Evolutionary conservation across 2,888 invertebrate species (phyloP), one percentile per base, ranked within the genome.

Genomic region (Tortricodes alternella): DNA sequence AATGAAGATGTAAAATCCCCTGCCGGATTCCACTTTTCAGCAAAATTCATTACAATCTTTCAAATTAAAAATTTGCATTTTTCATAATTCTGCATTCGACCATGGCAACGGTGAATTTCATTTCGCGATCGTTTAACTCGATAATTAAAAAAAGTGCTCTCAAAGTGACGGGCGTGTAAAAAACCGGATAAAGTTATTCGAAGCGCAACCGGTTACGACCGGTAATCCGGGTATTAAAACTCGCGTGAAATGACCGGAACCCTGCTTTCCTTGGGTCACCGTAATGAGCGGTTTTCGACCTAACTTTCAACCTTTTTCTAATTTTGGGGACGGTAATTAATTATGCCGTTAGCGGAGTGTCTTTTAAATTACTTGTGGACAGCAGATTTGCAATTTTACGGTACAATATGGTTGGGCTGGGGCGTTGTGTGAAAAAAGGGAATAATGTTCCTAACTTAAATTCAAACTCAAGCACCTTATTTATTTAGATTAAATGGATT

Each of bases 211-310:
- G 50, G 49, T 44, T 29, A 48, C 53, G 27, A 35, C 27, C 55
- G 41, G 56, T 56, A 50, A 56, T 56, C 56, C 56, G 56, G 56
- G 37, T 24, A 29, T 34, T 43, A 55, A 50, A 44, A 37, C 37
- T 56, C 50, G 50, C 56, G 56, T 56, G 50, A 56, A 56, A 56
- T 50, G 56, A 50, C 50, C 56, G 56, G 50, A 56, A 44, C 49
- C 44, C 49, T 34, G 55, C 43, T 41, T 55, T 55, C 43, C 56
- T 50, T 50, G 56, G 49, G 50, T 15, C 32, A 43, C 49, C 50
- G 50, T 56, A 56, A 56, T 56, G 56, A 38, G 56, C 44, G 56
- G 56, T 56, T 50, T 37, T 16, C 15, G 37, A 43, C 48, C 49
- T 50, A 56, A 56, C 43, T 50, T 56, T 56, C 29, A 9, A 37